A percentile compares a stretch with the other conserved stretches of the same genome.
These are phyloP conservation scores for Mya arenaria DNA, from an alignment of 1,140 invertebrate species.

Conservation along the genomic window DNA sequence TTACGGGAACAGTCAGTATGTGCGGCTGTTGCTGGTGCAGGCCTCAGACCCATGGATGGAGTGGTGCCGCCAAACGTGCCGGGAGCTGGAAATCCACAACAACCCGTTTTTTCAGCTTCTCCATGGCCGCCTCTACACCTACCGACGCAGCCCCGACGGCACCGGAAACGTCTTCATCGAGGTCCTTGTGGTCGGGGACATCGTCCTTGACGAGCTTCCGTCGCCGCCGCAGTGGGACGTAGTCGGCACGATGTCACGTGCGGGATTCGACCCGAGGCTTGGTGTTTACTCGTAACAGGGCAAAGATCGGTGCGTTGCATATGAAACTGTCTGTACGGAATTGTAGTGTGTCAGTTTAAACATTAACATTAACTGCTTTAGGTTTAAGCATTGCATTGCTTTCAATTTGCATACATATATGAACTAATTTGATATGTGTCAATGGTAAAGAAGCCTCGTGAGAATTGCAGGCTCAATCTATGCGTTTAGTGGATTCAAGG, in stretches of 20 bases:
- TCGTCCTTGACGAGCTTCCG: conserved; percentile 3
- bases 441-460: no score
- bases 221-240: background rate
- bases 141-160: background rate
- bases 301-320: no score
- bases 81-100: background rate
- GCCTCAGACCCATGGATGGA: background rate
- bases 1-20: conserved; percentile 32
- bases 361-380: no score
- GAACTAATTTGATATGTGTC: no score
- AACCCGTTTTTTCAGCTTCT: conserved; percentile 14
- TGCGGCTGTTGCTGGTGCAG: conserved; percentile 7
- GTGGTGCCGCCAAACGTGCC: conserved; percentile 25
- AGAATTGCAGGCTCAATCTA: no score
- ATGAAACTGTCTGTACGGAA: no score
- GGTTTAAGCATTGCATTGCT: no score
- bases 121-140: conserved; percentile 10
- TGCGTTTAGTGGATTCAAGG: no score
- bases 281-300: no score
- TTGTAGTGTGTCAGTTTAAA: no score
- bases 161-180: background rate
- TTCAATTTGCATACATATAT: no score
- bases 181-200: conserved; percentile 32
- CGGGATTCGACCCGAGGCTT: conserved; percentile 9
- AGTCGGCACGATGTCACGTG: background rate